Evolutionary conservation across 2,797 vertebrate species (phyloP).

Genomic region (Liparis tanakae): DNA sequence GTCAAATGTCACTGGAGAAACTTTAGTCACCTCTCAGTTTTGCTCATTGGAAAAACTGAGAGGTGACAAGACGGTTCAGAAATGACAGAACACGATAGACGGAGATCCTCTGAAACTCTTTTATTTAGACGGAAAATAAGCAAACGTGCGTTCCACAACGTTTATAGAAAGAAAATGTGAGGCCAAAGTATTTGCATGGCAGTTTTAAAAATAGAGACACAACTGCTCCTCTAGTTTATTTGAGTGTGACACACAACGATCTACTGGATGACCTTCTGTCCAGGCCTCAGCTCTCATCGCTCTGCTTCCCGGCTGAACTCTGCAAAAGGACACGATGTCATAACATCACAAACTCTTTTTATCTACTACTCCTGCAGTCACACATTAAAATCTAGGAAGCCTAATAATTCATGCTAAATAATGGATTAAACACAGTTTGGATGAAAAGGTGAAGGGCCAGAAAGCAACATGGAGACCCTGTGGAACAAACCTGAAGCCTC

Average conservation of each 20-base stretch:
- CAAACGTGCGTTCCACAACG: no score
- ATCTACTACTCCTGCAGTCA: not conserved
- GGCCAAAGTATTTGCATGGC: no score
- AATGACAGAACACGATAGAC: no score
- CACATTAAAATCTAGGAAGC: not conserved
- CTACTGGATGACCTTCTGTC: not conserved
- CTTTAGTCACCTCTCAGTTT: no score
- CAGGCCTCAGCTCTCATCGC: not conserved
- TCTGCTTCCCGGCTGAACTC: constrained; percentile 34
- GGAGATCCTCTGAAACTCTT: not conserved
- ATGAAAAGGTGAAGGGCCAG: not conserved
- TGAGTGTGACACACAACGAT: not conserved
- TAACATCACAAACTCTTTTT: not conserved
- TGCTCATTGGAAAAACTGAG: no score
- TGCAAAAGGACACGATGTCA: constrained; percentile 30
- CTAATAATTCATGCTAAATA: not conserved
- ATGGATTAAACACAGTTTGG: not conserved
- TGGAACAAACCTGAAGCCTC: constrained; percentile 69
- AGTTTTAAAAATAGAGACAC: no score
- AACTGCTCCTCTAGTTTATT: no score
- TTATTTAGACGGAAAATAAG: not conserved
- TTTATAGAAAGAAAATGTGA: no score
- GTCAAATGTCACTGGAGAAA: no score
- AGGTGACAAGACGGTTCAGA: no score
- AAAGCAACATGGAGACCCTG: not conserved